Base-by-base conservation (phyloP, 2,888 invertebrate species). In the Lamproptera curius region DNA sequence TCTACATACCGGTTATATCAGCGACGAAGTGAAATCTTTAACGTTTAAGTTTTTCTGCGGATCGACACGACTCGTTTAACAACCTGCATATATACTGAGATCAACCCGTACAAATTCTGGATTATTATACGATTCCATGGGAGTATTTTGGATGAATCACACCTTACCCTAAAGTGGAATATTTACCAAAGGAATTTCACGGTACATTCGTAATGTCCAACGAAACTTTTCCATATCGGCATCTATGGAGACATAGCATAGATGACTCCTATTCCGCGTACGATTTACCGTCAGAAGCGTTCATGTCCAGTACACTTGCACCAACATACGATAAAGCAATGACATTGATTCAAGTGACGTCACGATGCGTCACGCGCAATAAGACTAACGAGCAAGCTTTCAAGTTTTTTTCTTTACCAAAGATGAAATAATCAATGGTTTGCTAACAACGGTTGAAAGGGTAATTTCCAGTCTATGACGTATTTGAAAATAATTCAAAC, bases 161-260 rank as follows among this genome's bases (percentile, higher is more conserved):
- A 5, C 15, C 16, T 10, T 43, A 31, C 14, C 31, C 20, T 11
- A 49, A 49, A 49, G 16, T 43, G 49, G 49, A 50, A 44, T 44
- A 50, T 50, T 45, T 40, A 20, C 15, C 5, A 20, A 36, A 44
- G 44, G 49, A 50, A 50, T 37, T 41, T 50, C 16, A 45, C 49
- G 20, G 49, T 14, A 41, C 20, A 41, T 50, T 40, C 28, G 37
- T 50, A 43, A 39, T 38, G 38, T 13, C 20, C 6, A 11, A 15
- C 39, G 13, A 34, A 44, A 43, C 31, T 49, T 47, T 47, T 49
- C 44, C 44, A 50, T 50, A 5, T 23, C 31, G 17, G 35, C 9
- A 16, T 34, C 13, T 33, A 42, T 43, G 26, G 26, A 33, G 28
- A 4, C 11, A 35, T 9, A 16, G 17, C 36, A 37, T 36, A 31